Conservation (phyloP, 2,797 vertebrate genomes). For the Molothrus ater region DNA sequence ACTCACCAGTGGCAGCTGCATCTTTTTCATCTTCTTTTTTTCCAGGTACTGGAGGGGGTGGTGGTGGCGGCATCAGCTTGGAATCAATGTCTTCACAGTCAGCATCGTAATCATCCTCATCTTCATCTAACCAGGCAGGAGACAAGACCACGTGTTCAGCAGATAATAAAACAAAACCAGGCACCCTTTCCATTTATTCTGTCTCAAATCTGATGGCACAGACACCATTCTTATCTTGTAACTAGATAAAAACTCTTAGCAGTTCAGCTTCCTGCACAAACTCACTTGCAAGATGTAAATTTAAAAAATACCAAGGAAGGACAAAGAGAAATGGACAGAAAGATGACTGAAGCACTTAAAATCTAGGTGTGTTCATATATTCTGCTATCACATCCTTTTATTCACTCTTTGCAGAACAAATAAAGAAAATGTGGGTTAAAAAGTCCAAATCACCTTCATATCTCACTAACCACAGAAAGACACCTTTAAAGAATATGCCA, state of each 20-base stretch:
- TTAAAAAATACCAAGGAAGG: neutral
- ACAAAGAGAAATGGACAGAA: neutral
- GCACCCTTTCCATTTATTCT: neutral
- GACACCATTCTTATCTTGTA: neutral
- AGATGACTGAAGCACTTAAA: neutral
- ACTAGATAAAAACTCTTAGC: neutral
- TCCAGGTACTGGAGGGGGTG: slow-evolving; percentile 83
- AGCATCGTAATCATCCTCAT: slow-evolving; percentile 97
- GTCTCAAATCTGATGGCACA: neutral
- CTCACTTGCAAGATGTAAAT: neutral
- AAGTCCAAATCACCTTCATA: neutral
- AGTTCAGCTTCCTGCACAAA: neutral
- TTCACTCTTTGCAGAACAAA: neutral
- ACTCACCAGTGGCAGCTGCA: slow-evolving; percentile 79
- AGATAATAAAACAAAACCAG: neutral
- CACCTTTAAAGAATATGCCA: neutral
- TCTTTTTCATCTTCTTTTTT: slow-evolving; percentile 91
- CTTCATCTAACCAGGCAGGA: slow-evolving; percentile 78
- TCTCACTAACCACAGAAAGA: neutral
- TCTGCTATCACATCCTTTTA: neutral
- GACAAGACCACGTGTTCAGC: neutral
- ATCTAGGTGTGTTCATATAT: neutral
- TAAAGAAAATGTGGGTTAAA: neutral
- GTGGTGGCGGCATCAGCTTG: slow-evolving; percentile 96
- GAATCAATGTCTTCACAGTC: slow-evolving; percentile 97